Percentiles rank a stretch among this genome's conserved stretches.
phyloP scores from a whole-genome alignment of 2,113 vertebrate genomes.

The Sterna hirundo region DNA sequence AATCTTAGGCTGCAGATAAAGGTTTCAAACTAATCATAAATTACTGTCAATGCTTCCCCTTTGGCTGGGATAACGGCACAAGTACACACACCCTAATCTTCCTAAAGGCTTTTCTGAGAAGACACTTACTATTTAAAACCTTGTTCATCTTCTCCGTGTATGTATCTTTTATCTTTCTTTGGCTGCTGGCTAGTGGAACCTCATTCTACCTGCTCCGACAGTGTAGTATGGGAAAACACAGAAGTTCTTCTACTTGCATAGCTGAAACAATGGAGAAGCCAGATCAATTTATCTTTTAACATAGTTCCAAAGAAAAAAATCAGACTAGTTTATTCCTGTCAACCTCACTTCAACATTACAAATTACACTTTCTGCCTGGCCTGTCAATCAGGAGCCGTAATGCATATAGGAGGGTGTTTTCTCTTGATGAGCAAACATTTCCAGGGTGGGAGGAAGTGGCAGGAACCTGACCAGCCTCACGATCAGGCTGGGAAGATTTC shows the following conservation, averaged over 20 bases:
- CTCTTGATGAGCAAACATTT: conserved; percentile 17
- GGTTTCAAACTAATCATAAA: conserved; percentile 9
- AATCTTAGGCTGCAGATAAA: conserved; percentile 2
- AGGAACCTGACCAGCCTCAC: not conserved
- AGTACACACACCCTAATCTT: not conserved
- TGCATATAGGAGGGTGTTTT: not conserved
- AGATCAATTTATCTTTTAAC: conserved; percentile 30
- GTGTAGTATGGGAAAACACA: not conserved
- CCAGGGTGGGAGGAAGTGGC: not conserved
- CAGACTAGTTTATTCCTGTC: conserved; percentile 41
- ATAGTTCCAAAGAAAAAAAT: conserved; percentile 8
- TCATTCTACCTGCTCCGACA: not conserved
- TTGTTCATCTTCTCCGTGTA: not conserved
- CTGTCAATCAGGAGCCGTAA: conserved; percentile 16
- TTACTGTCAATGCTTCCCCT: not conserved
- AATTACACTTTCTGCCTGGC: not conserved
- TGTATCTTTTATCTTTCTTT: not conserved
- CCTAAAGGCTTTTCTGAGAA: not conserved
- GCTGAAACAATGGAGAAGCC: not conserved
- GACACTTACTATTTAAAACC: not conserved
- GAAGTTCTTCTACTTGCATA: not conserved
- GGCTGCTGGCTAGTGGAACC: not conserved
- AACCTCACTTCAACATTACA: conserved; percentile 24
- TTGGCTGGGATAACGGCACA: not conserved
- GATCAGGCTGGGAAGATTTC: not conserved